phyloP scores from a whole-genome alignment of 2,888 invertebrate species.

The Cerceris ruficornis region DNA sequence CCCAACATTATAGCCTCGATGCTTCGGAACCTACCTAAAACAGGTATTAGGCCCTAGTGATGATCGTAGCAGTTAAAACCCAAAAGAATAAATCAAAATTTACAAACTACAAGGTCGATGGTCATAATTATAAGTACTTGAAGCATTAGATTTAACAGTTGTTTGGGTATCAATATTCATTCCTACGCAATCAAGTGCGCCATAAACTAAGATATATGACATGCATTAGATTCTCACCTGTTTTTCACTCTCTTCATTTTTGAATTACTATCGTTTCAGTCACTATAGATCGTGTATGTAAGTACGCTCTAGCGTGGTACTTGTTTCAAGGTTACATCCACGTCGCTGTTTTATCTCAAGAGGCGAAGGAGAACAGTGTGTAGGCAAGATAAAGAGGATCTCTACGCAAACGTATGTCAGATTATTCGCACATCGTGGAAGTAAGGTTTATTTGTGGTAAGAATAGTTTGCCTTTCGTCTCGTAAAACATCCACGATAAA shows the following conservation, averaged over 20 bases:
- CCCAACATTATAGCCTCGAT: too few relatives aligned
- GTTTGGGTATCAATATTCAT: too few relatives aligned
- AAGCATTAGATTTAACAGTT: too few relatives aligned
- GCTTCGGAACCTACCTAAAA: too few relatives aligned
- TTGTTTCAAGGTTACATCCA: slow-evolving; percentile 14
- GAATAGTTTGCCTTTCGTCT: slow-evolving; percentile 36
- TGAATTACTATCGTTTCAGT: slow-evolving; percentile 6
- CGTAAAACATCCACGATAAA: slow-evolving; percentile 40
- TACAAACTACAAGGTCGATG: too few relatives aligned
- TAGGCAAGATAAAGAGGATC: slow-evolving; percentile 21
- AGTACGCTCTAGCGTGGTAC: background rate
- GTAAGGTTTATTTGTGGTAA: slow-evolving; percentile 49
- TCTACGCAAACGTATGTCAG: slow-evolving; percentile 13
- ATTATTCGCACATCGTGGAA: slow-evolving; percentile 25
- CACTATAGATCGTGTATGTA: background rate
- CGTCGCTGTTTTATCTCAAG: slow-evolving; percentile 47
- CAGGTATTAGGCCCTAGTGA: too few relatives aligned
- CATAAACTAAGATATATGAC: background rate
- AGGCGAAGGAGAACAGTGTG: slow-evolving; percentile 4
- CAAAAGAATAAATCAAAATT: too few relatives aligned
- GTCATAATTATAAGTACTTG: too few relatives aligned
- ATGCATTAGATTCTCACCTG: background rate
- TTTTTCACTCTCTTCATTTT: background rate
- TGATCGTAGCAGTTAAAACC: too few relatives aligned
- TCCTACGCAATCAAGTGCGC: too few relatives aligned